A percentile compares a stretch with the other conserved stretches of the same genome.
Evolutionary conservation across 2,797 vertebrate species (phyloP).

Genomic region (Myotis pilosus): DNA sequence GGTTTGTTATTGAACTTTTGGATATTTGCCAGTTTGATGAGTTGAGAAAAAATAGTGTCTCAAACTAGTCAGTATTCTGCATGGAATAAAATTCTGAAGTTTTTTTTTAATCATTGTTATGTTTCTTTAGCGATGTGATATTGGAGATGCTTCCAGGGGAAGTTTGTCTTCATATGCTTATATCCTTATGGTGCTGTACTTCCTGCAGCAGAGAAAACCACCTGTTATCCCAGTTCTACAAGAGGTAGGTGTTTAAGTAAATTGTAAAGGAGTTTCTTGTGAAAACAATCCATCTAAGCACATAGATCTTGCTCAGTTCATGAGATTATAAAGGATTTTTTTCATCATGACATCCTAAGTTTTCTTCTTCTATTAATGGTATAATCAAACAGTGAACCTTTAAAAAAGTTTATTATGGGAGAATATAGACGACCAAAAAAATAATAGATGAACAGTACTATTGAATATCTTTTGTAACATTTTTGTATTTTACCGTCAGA

Average conservation of each 20-base stretch:
- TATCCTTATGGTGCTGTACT: conserved; percentile 99
- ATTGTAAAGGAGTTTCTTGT: not conserved
- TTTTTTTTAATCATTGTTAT: conserved; percentile 54
- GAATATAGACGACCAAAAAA: not conserved
- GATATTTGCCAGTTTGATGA: not conserved
- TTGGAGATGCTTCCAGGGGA: conserved; percentile 97
- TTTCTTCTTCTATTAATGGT: conserved; percentile 41
- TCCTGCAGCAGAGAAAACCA: conserved; percentile 96
- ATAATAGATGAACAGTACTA: not conserved
- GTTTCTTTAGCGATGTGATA: conserved; percentile 93
- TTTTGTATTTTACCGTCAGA: conserved; percentile 30
- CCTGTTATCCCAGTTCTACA: conserved; percentile 98
- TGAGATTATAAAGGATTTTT: conserved; percentile 21
- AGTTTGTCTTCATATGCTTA: conserved; percentile 98
- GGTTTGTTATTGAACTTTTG: conserved; percentile 23
- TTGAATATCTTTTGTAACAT: not conserved
- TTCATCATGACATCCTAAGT: not conserved
- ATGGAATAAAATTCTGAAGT: conserved; percentile 46
- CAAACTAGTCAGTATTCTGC: not conserved
- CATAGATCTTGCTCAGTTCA: conserved; percentile 20
- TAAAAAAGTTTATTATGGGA: conserved; percentile 23
- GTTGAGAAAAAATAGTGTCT: not conserved
- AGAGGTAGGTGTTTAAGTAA: conserved; percentile 87
- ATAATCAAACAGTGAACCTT: conserved; percentile 31
- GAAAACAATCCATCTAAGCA: not conserved